Base-by-base conservation (phyloP, 2,888 invertebrate species). In the Tenthredo distinguenda region DNA sequence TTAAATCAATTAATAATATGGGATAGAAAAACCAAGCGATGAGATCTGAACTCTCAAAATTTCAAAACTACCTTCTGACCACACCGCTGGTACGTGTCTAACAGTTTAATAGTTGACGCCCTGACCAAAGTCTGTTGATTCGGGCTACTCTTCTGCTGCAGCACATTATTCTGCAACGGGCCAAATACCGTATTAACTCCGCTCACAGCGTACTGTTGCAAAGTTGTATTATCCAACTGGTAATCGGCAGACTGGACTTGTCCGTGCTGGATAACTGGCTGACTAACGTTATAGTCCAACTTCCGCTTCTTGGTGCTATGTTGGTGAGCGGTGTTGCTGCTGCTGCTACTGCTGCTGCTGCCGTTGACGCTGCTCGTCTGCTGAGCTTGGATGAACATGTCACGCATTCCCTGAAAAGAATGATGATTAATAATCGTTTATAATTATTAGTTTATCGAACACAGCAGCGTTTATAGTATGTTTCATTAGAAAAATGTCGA, bases 361-460 rank as follows among this genome's bases (percentile, higher is more conserved):
- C 86, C 87, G 93, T 93, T 94, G 93, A 94, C 94, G 94, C 94
- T 95, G 94, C 94, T 94, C 93, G 94, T 94, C 93, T 95, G 95
- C 92, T 95, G 95, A 94, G 95, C 95, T 94, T 95, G 95, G 95
- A 96, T 96, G 96, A 96, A 97, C 97, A 97, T 97, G 97, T 97
- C 97, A 97, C 96, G 96, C 96, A 96, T 96, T 96, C 96, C 96
- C 97, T 97, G 94, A 37, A 94, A 94, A 88, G 1, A 31, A 76
- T 26, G 15, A 62, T 62, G 2, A 68, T 68, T 68, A 9, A 10
- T 31, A 2, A 21, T 26, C 26, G 18, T 34, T 68, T 12, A 1
- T 31, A 10, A 26, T 31, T 4, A 3, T 74, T 50, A 6, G 3
- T 31, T 50, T 31, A 47, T 26, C 12, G 4, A 10, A 76, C 3